These are phyloP conservation scores for Craseonycteris thonglongyai DNA, from an alignment of 2,113 vertebrate species.

Conservation along the genomic window DNA sequence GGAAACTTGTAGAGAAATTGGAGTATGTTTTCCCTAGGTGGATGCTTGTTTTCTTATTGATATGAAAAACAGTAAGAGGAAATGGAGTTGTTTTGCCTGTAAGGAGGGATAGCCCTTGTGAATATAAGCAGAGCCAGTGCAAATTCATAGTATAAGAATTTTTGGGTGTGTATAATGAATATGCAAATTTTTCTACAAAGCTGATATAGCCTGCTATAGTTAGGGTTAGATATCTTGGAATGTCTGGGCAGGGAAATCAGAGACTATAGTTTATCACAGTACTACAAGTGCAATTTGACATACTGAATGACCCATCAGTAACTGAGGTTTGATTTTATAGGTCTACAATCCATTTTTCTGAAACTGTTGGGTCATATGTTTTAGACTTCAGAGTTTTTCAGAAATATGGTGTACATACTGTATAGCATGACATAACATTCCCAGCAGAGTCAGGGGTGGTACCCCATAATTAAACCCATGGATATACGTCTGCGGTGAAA, in stretches of 20 bases:
- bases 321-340: not conserved
- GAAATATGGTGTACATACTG: not conserved
- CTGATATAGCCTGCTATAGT: not conserved
- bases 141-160: not conserved
- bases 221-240: not conserved
- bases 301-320: not conserved
- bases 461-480: not conserved
- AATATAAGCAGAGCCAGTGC: not conserved
- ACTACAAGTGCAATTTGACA: not conserved
- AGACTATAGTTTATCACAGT: not conserved
- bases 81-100: not conserved
- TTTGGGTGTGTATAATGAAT: not conserved
- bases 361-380: not conserved
- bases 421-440: not conserved
- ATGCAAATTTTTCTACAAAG: not conserved
- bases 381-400: not conserved
- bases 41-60: conserved; percentile 6
- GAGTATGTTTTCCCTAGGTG: not conserved
- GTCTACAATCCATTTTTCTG: not conserved
- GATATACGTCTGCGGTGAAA: not conserved
- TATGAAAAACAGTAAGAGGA: conserved; percentile 20
- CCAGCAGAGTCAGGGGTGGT: not conserved
- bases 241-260: not conserved
- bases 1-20: not conserved
- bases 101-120: not conserved